These are phyloP conservation scores for Polyommatus iphigenia DNA, from an alignment of 2,888 invertebrate genomes.

Conservation along the genomic window DNA sequence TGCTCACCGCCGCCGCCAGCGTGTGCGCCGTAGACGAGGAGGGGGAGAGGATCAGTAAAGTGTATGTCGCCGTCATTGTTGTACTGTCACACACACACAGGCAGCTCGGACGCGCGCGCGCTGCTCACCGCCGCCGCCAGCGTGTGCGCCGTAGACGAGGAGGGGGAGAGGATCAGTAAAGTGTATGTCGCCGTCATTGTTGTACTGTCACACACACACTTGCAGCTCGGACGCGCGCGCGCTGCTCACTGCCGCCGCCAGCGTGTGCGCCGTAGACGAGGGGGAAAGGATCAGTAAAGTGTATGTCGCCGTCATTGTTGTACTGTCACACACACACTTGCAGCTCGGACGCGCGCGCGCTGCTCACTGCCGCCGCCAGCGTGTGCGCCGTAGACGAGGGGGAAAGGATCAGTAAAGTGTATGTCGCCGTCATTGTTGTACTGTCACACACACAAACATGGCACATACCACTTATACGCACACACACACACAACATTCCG, in stretches of 20 bases:
- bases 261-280: conserved; percentile 81
- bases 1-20: conserved; percentile 92
- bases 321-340: conserved; percentile 61
- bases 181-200: conserved; percentile 49
- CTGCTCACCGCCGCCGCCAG: conserved; percentile 92
- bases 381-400: conserved; percentile 79
- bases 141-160: conserved; percentile 79
- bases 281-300: conserved; percentile 46
- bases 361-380: conserved; percentile 92
- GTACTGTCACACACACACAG: conserved; percentile 48
- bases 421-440: conserved; percentile 40
- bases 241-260: conserved; percentile 91
- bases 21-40: conserved; percentile 79
- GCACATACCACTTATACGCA: not conserved
- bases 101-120: conserved; percentile 96
- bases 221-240: conserved; percentile 97
- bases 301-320: conserved; percentile 46
- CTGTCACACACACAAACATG: no score
- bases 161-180: conserved; percentile 43
- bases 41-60: conserved; percentile 44
- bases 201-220: no score
- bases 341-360: conserved; percentile 95
- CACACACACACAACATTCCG: not conserved
- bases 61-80: conserved; percentile 48
- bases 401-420: conserved; percentile 50